phyloP scores from a whole-genome alignment of 2,888 invertebrate genomes.

The Drosophila dives region DNA sequence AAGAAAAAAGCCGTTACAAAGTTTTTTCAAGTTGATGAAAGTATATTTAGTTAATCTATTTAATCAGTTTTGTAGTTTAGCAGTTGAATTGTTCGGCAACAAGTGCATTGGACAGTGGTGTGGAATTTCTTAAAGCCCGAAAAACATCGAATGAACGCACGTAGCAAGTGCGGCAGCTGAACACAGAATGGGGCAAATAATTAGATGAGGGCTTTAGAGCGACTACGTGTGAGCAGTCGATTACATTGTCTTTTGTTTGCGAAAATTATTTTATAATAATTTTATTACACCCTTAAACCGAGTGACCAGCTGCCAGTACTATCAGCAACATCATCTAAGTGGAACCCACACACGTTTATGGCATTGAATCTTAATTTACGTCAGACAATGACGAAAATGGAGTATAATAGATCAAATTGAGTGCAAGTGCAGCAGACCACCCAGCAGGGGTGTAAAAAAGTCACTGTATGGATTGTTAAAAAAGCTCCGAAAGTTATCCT shows the following conservation, averaged over 20 bases:
- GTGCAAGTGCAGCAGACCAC: conserved; percentile 75
- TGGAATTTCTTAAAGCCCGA: conserved; percentile 34
- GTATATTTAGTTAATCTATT: conserved; percentile 44
- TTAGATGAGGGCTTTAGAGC: conserved; percentile 2
- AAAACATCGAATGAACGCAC: conserved; percentile 54
- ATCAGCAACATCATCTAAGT: conserved; percentile 20
- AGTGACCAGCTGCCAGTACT: conserved; percentile 55
- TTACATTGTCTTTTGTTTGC: conserved; percentile 68
- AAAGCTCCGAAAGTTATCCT: neutral
- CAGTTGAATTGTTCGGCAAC: conserved; percentile 9
- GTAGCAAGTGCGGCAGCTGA: conserved; percentile 44
- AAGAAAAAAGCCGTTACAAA: neutral
- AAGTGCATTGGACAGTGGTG: neutral
- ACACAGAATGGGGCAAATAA: conserved; percentile 7
- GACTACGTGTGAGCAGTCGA: conserved; percentile 50
- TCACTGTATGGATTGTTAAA: neutral
- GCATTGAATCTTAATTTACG: conserved; percentile 76
- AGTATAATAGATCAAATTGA: conserved; percentile 79
- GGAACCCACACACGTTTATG: conserved; percentile 44
- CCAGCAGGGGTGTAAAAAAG: conserved; percentile 3
- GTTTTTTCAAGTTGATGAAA: neutral
- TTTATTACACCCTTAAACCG: conserved; percentile 75
- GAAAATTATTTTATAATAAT: conserved; percentile 80
- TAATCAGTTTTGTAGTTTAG: conserved; percentile 50
- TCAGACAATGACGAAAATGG: conserved; percentile 77